phyloP scores from a whole-genome alignment of 2,888 invertebrate genomes.

The Tipula helvola region DNA sequence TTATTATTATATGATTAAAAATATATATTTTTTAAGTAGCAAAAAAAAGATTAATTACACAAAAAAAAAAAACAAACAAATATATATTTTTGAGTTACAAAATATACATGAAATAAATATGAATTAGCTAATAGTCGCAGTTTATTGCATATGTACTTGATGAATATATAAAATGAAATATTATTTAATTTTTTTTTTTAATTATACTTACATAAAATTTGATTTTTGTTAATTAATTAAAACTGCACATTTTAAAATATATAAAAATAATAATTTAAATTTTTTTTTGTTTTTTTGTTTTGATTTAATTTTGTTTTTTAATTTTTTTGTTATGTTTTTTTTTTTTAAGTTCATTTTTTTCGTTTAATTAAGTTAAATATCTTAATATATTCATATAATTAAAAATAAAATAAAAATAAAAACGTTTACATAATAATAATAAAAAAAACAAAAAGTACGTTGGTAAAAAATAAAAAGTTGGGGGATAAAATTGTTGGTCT shows the following conservation, averaged over 20 bases:
- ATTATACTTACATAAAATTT: background rate
- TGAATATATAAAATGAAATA: conserved; percentile 4
- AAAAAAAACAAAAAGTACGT: background rate
- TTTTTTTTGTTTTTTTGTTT: background rate
- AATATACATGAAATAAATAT: background rate
- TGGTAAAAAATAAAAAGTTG: background rate
- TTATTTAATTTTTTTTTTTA: background rate
- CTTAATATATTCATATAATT: background rate
- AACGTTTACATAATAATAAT: background rate
- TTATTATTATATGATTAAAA: background rate
- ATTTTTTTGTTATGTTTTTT: background rate
- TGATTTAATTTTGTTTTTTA: background rate
- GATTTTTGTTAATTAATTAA: background rate
- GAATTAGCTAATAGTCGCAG: background rate
- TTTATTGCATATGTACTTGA: conserved; percentile 4
- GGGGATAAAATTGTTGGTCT: background rate
- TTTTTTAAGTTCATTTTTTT: background rate
- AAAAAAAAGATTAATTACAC: background rate
- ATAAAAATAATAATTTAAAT: background rate
- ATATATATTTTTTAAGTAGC: conserved; percentile 4
- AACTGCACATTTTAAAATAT: background rate
- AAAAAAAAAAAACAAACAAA: background rate
- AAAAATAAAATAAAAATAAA: background rate
- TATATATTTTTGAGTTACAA: background rate
- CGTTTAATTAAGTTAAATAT: background rate